A percentile compares a stretch with the other conserved stretches of the same genome.
Conservation (phyloP, 2,888 invertebrate genomes). For the Chelonus formosanus region DNA sequence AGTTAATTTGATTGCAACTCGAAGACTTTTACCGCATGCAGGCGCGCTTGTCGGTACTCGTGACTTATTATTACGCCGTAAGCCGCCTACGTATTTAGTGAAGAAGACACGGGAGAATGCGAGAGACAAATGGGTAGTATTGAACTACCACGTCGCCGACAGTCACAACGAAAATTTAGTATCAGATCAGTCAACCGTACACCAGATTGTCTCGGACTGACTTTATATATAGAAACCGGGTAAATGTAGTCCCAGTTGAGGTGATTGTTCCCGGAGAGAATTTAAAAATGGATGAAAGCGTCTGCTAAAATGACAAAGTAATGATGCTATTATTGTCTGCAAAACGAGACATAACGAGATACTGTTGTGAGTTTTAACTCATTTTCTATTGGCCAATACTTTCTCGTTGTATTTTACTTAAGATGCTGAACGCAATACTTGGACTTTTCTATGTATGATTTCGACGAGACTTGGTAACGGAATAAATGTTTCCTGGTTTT, state of each 20-base stretch:
- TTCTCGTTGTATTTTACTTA: neutral
- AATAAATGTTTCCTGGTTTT: conserved; percentile 14
- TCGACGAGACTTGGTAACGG: conserved; percentile 13
- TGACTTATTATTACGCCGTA: conserved; percentile 49
- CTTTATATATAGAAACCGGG: conserved; percentile 47
- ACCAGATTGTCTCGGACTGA: conserved; percentile 40
- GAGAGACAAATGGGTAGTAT: neutral
- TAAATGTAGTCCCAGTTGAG: conserved; percentile 47
- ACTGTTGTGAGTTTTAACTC: neutral
- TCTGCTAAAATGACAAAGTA: conserved; percentile 37
- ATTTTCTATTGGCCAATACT: neutral
- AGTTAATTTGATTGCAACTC: conserved; percentile 48
- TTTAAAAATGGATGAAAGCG: conserved; percentile 34
- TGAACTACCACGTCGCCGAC: conserved; percentile 20
- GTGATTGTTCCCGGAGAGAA: conserved; percentile 45
- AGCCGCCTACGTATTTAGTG: conserved; percentile 46
- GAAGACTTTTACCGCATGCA: conserved; percentile 31
- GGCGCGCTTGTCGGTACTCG: conserved; percentile 37
- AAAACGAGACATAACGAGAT: conserved; percentile 36
- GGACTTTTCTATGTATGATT: conserved; percentile 18
- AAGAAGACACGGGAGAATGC: conserved; percentile 39
- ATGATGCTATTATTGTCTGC: no score
- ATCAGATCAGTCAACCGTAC: conserved; percentile 21
- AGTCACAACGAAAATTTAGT: conserved; percentile 36
- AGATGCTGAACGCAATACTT: neutral